Conservation (phyloP, 2,888 invertebrate species). For the Ormyrus nitidulus region DNA sequence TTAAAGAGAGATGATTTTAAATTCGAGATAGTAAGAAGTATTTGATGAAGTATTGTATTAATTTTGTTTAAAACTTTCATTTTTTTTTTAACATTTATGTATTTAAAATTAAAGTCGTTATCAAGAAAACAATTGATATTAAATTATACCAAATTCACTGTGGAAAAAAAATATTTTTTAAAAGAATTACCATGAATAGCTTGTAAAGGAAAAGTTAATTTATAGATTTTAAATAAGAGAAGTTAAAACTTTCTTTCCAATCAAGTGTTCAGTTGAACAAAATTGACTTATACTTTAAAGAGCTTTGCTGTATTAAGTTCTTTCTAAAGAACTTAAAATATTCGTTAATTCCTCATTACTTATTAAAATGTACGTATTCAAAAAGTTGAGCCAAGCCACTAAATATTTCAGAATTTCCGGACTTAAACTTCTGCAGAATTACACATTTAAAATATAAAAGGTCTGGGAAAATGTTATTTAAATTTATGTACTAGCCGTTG, state of each 20-base stretch:
- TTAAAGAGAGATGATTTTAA: too few species aligned
- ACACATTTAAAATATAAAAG: too few species aligned
- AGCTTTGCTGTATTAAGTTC: neutral
- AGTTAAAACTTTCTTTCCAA: neutral
- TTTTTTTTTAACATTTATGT: too few species aligned
- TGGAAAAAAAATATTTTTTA: too few species aligned
- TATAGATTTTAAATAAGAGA: constrained; percentile 4
- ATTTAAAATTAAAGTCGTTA: too few species aligned
- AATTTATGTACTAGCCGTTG: neutral
- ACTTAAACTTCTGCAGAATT: neutral
- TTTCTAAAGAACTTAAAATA: constrained; percentile 6
- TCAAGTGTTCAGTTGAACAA: neutral
- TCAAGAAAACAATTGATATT: too few species aligned
- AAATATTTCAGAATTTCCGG: neutral
- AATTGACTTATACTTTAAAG: neutral
- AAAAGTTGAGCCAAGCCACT: neutral
- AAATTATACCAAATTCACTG: too few species aligned
- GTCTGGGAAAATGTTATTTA: neutral
- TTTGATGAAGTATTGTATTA: too few species aligned
- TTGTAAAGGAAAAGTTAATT: neutral
- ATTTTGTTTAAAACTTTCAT: too few species aligned
- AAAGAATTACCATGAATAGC: too few species aligned
- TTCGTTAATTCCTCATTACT: neutral
- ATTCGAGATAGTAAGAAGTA: too few species aligned
- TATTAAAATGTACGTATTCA: constrained; percentile 3